phyloP scores from a whole-genome alignment of 2,888 invertebrate species.

The Merodon equestris region DNA sequence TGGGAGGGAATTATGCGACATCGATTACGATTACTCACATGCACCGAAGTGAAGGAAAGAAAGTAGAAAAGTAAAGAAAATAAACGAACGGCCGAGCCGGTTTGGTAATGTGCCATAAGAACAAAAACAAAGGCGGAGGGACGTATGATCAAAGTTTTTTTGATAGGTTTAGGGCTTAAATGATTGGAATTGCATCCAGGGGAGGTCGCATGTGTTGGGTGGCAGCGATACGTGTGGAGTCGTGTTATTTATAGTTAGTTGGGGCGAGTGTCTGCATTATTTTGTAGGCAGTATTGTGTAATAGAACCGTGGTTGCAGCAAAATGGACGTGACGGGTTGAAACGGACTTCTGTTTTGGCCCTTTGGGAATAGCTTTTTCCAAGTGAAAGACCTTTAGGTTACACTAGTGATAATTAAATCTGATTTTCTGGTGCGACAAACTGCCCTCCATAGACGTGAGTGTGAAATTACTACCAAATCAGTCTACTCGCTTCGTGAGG shows the following conservation, averaged over 20 bases:
- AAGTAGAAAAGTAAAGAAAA: neutral
- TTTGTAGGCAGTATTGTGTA: slow-evolving; percentile 21
- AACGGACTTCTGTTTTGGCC: no score
- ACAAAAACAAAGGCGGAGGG: neutral
- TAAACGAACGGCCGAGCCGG: slow-evolving; percentile 36
- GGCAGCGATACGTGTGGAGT: neutral
- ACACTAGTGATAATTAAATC: no score
- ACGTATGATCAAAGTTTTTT: no score
- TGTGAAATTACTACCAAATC: no score
- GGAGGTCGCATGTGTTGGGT: slow-evolving; percentile 9
- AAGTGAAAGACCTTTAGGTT: no score
- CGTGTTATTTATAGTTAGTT: neutral
- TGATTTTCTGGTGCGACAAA: no score
- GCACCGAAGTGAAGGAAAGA: neutral
- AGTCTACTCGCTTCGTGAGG: no score
- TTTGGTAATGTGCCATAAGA: slow-evolving; percentile 30
- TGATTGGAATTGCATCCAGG: slow-evolving; percentile 25
- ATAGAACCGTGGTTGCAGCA: slow-evolving; percentile 12
- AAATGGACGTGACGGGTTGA: neutral
- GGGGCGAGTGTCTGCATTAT: slow-evolving; percentile 28
- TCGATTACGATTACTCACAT: slow-evolving; percentile 52
- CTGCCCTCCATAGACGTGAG: no score
- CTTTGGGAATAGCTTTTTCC: no score
- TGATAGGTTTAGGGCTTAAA: slow-evolving; percentile 5
- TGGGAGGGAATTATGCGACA: slow-evolving; percentile 7